Evolutionary conservation across 1,140 invertebrate genomes (phyloP), one percentile per base, ranked within the genome.

Genomic region (Carposina sasakii): DNA sequence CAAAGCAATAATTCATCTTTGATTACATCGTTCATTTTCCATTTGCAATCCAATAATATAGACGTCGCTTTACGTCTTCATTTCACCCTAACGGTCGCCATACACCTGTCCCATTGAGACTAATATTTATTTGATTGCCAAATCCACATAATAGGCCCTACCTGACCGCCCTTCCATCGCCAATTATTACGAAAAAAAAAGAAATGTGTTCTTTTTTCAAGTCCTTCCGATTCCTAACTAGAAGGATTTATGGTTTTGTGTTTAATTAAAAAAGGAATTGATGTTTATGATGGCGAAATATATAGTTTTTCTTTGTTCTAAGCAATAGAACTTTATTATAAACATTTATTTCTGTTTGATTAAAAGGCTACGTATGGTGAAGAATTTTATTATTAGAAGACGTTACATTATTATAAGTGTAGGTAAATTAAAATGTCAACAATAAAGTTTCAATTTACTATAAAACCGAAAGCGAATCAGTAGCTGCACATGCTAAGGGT

Each of bases 111-210:
- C 36, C 42, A 57, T 56, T 57, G 31, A 20, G 22, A 28, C 49
- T 66, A 66, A 66, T 66, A 66, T 62, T 62, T 62, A 62, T 66
- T 66, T 66, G 63, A 66, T 66, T 66, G 63, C 63, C 60, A 66
- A 66, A 66, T 55, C 53, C 40, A 23, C 34, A 22, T 58, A 39
- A 37, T 46, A 39, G 17, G 15, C 41, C 21, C 50, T 47, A 47
- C 47, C 48, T 36, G 44, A 13, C 46, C 5, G 9, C 5, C 12
- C 36, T 20, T n/a, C n/a, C n/a, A 24, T 19, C 23, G 28, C 6
- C 37, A 36, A 40, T 47, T 53, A 49, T 42, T 33, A 48, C n/a
- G n/a, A 48, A 42, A 47, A 36, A 36, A 26, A 4, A 24, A 48
- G 44, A 4, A 30, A 22, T n/a, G 23, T 23, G 17, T 30, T 46